Evolutionary conservation across 2,113 vertebrate genomes (phyloP).

Genomic region (Clupea harengus): DNA sequence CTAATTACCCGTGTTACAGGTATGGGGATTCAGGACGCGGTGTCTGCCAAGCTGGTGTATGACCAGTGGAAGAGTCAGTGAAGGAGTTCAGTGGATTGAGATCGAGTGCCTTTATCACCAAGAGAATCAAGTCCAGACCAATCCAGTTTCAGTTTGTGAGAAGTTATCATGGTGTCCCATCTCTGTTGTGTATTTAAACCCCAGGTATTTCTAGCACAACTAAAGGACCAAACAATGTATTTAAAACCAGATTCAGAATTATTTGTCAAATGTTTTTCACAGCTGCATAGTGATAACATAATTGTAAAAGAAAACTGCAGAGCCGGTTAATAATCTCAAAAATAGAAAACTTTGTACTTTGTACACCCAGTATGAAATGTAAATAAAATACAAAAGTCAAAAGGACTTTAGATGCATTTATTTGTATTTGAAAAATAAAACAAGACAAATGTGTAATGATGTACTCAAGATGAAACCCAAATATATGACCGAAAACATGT

Average conservation of each 20-base stretch:
- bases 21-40: conserved; percentile 89
- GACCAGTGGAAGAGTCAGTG: conserved; percentile 78
- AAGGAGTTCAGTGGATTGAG: too few species aligned
- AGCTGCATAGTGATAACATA: not conserved
- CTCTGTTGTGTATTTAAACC: not conserved
- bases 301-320: not conserved
- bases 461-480: conserved; percentile 58
- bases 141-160: too few species aligned
- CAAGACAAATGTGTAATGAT: conserved; percentile 25
- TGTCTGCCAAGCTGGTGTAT: conserved; percentile 86
- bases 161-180: too few species aligned
- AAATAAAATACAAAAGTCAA: conserved; percentile 1
- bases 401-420: conserved; percentile 38
- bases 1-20: conserved; percentile 68
- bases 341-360: not conserved
- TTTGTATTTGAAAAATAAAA: conserved; percentile 36
- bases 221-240: not conserved
- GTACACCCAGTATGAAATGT: not conserved
- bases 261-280: not conserved
- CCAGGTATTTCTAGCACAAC: not conserved
- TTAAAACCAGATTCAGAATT: conserved; percentile 46
- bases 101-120: too few species aligned
- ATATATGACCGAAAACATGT: conserved; percentile 52
- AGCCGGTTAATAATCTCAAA: not conserved
- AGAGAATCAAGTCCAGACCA: too few species aligned